Evolutionary conservation across 2,888 invertebrate species (phyloP), one percentile per base, ranked within the genome.

Genomic region (Zaprionus obscuricornis): DNA sequence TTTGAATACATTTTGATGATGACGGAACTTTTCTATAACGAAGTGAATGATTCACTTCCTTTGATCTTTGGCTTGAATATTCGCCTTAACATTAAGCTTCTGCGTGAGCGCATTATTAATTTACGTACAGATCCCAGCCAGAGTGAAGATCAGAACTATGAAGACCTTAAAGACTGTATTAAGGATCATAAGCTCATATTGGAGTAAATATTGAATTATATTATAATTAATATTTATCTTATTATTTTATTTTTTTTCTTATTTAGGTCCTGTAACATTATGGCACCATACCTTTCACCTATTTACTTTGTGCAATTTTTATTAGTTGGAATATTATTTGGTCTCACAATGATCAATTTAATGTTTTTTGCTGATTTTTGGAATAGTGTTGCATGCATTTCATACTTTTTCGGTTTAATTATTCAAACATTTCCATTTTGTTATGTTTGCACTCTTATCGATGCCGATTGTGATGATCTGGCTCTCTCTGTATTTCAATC

Each of bases 341-440:
- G 71, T 0, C 20, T 72, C 0, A 39, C 64, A 4, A 45, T 71
- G 40, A 54, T 68, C 5, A 73, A 71, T 29, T 3, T 71, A 0
- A 50, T 72, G 52, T 64, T 60, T 17, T 72, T 64, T 39, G 52
- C 31, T 1, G 40, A 59, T 26, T 10, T 54, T 0, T 58, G 43
- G 50, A 18, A 16, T 14, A 36, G 43, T 1, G 0, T 57, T 0
- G 11, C 59, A 0, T 46, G 54, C 0, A 8, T 31, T 3, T 4
- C 8, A 0, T 71, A 67, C n/a, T 1, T 57, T 1, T 11, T 40
- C n/a, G n/a, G n/a, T n/a, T n/a, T n/a, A n/a, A n/a, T 66, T 37
- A 24, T 59, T 3, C 62, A 74, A 37, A 62, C 65, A 7, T 54
- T 69, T 13, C 71, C 71, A 4, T 65, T 62, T 22, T 71, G 74